These are phyloP conservation scores for Cephalopterus ornatus DNA, from an alignment of 2,113 vertebrate genomes.

Conservation along the genomic window DNA sequence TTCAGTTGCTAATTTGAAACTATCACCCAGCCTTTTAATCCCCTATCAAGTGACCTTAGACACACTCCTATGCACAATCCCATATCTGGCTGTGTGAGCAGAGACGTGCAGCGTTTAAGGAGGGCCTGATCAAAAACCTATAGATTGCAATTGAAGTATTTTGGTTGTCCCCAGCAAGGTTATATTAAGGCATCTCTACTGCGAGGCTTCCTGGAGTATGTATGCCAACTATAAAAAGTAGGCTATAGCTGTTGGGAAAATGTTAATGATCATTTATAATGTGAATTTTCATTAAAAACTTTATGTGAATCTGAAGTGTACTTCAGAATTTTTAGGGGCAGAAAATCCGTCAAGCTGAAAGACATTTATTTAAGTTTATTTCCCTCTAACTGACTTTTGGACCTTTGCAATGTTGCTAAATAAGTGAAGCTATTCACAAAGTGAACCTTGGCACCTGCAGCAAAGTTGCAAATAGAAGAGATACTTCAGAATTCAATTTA, in stretches of 20 bases:
- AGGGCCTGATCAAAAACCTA: not conserved
- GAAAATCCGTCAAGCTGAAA: slow-evolving; percentile 38
- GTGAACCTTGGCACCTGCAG: slow-evolving; percentile 66
- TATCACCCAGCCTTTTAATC: not conserved
- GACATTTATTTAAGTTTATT: slow-evolving; percentile 41
- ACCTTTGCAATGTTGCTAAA: slow-evolving; percentile 38
- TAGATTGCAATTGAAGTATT: not conserved
- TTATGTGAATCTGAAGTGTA: not conserved
- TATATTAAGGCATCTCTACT: not conserved
- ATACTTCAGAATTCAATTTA: slow-evolving; percentile 77
- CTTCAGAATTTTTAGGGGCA: slow-evolving; percentile 9
- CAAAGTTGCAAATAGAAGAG: slow-evolving; percentile 64
- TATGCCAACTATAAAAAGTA: not conserved
- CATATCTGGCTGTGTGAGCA: not conserved
- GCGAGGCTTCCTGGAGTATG: not conserved
- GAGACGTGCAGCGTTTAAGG: not conserved
- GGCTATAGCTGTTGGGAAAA: not conserved
- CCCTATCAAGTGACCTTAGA: not conserved
- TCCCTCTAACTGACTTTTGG: slow-evolving; percentile 25
- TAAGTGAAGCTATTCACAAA: slow-evolving; percentile 65
- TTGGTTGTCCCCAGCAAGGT: not conserved
- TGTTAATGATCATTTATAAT: not conserved
- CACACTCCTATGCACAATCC: not conserved
- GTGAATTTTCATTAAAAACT: slow-evolving; percentile 27
- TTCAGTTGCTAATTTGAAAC: not conserved